Evolutionary conservation across 1,140 invertebrate species (phyloP), one percentile per base, ranked within the genome.

Genomic region (Hyphantria cunea): DNA sequence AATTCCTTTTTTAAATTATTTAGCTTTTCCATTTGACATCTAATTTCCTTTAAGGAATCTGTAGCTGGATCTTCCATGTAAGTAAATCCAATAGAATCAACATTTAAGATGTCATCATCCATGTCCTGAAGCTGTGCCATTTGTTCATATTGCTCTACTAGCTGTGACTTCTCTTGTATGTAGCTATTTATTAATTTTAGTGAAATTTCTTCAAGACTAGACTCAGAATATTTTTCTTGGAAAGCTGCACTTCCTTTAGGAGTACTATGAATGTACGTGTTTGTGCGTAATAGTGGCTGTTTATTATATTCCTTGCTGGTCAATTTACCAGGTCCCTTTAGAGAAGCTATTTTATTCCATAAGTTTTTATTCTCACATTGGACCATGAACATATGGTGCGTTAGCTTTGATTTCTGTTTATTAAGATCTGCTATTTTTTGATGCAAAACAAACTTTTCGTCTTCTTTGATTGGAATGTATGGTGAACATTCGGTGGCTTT

Each of bases 201-300:
- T 11, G 95, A 95, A 74, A 96, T 95, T 86, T 96, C 95, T 82
- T 96, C 95, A 63, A 96, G 91, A 79, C 95, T 96, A 42, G 92
- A 89, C 70, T 95, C 93, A 65, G 89, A 90, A 80, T 72, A 90
- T 71, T 84, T 93, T 72, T 91, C 92, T 72, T 91, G 84, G 52
- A 85, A 78, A 51, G 90, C 74, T 41, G 78, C 78, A 73, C 91
- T 92, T 33, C 88, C 79, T 68, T 92, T 92, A 54, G 93, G 91
- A 59, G 92, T 92, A 66, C 92, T 93, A 66, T 93, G 92, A 17
- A 92, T 93, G 55, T 94, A 94, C 12, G 93, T 94, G 76, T 93
- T 93, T 1, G 93, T 94, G 33, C 93, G 87, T 56, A 94, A 86
- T 54, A 92, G 74, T 59, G 86, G 82, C 53, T 87, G 75, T 69